Evolutionary conservation across 1,140 invertebrate genomes (phyloP).

Genomic region (Hestina assimilis): DNA sequence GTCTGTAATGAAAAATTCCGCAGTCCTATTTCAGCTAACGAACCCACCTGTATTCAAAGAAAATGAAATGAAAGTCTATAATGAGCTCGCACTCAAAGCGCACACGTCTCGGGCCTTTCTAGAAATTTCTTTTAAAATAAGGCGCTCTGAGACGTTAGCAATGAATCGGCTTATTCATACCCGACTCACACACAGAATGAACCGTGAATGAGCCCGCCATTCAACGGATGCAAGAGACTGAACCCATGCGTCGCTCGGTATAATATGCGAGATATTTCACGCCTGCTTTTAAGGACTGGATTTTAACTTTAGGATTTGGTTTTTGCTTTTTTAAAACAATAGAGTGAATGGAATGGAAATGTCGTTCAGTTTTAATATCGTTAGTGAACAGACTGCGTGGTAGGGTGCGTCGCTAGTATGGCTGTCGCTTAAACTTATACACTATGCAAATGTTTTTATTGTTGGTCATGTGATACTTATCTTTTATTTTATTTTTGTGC

Average conservation of each 20-base stretch:
- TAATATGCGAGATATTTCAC: conserved; percentile 16
- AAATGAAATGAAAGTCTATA: conserved; percentile 57
- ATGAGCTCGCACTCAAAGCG: conserved; percentile 58
- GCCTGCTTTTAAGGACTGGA: conserved; percentile 6
- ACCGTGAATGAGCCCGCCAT: conserved; percentile 16
- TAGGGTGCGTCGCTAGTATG: not conserved
- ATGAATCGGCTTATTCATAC: conserved; percentile 39
- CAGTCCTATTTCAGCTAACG: conserved; percentile 50
- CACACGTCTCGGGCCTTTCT: conserved; percentile 47
- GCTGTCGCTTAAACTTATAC: no score
- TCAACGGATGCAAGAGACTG: conserved; percentile 12
- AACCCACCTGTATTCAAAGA: conserved; percentile 62
- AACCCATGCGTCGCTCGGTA: conserved; percentile 14
- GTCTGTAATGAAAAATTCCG: conserved; percentile 63
- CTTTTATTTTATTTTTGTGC: no score
- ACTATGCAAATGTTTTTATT: no score
- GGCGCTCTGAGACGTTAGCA: conserved; percentile 39
- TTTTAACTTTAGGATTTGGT: no score
- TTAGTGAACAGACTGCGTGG: not conserved
- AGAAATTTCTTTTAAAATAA: conserved; percentile 64
- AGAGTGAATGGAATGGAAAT: not conserved
- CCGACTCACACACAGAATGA: conserved; percentile 13
- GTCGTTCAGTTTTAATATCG: not conserved
- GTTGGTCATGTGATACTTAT: no score
- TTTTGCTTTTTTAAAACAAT: conserved; percentile 8